phyloP scores from a whole-genome alignment of 2,113 vertebrate species.

The Cranoglanis bouderius region DNA sequence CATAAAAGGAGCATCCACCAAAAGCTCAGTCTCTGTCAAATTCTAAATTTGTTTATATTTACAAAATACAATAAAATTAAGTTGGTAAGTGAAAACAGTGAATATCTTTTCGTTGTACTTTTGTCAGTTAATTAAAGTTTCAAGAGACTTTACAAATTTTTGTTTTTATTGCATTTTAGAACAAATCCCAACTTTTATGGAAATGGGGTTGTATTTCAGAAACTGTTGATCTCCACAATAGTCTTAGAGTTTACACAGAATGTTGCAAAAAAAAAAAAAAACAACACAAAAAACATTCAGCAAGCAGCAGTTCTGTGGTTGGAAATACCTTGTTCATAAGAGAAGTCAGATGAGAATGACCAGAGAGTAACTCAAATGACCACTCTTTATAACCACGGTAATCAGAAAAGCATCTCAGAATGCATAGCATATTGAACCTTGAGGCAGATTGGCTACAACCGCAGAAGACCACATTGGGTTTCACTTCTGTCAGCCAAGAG shows the following conservation, averaged over 20 bases:
- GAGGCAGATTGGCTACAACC: neutral
- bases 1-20: too few relatives aligned
- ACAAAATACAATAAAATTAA: too few relatives aligned
- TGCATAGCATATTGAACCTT: neutral
- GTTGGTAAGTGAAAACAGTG: too few relatives aligned
- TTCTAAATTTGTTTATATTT: too few relatives aligned
- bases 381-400: neutral
- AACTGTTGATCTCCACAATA: neutral
- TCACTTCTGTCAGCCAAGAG: neutral
- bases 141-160: too few relatives aligned
- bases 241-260: neutral
- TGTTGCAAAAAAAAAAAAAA: neutral
- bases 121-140: too few relatives aligned
- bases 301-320: neutral
- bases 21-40: too few relatives aligned
- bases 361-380: neutral
- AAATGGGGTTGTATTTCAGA: too few relatives aligned
- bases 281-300: neutral
- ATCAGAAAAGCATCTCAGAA: neutral
- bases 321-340: neutral
- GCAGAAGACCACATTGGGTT: neutral
- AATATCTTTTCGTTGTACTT: too few relatives aligned
- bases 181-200: too few relatives aligned
- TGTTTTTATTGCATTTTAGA: too few relatives aligned
- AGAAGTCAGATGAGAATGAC: neutral